phyloP scores from a whole-genome alignment of 2,797 vertebrate genomes.

The Hybognathus amarus region DNA sequence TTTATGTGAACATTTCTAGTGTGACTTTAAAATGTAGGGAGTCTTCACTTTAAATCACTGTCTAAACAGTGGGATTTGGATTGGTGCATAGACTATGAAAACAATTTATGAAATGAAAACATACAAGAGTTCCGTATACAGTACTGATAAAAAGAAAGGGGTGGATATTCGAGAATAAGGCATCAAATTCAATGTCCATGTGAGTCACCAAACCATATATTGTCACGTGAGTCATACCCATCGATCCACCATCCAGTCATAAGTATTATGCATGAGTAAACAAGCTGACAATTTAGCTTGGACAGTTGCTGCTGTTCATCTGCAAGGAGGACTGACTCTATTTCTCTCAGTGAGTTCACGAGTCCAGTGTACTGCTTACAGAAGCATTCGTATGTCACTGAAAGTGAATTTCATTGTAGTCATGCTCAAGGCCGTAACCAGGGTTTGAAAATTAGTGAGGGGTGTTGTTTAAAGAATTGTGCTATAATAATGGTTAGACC shows the following conservation, averaged over 20 bases:
- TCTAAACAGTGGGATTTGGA: background rate
- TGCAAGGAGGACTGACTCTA: conserved; percentile 30
- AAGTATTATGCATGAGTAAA: conserved; percentile 65
- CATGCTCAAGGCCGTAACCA: no score
- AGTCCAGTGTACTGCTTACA: background rate
- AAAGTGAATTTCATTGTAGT: background rate
- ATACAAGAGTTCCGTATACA: background rate
- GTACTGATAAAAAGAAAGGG: background rate
- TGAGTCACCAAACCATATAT: conserved; percentile 7
- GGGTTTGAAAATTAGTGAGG: no score
- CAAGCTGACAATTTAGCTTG: conserved; percentile 58
- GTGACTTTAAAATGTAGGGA: background rate
- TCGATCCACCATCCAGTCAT: conserved; percentile 41
- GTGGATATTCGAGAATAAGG: background rate
- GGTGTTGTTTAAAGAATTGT: no score
- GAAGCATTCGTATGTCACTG: background rate
- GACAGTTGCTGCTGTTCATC: conserved; percentile 63
- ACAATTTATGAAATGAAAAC: background rate
- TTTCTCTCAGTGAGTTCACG: conserved; percentile 19
- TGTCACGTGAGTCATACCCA: conserved; percentile 26
- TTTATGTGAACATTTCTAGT: background rate
- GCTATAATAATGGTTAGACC: no score
- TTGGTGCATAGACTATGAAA: background rate
- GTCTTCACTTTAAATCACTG: background rate
- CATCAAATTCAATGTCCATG: background rate